Evolutionary conservation across 2,113 vertebrate species (phyloP).

Genomic region (Rhea americana): DNA sequence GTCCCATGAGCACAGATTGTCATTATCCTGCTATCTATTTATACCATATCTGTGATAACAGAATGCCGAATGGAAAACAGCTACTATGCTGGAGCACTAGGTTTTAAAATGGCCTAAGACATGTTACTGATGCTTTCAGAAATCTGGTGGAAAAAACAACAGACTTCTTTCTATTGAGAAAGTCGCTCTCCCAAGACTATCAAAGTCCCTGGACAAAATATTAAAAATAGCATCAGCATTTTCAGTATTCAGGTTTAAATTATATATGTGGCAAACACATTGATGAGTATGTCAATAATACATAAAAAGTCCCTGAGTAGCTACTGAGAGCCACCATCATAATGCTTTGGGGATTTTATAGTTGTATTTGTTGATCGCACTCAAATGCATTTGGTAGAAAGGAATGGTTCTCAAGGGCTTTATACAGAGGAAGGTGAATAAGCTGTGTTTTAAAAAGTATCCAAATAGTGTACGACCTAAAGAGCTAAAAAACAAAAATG

Average conservation of each 20-base stretch:
- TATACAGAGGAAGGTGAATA: neutral
- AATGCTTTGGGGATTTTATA: neutral
- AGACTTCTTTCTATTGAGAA: neutral
- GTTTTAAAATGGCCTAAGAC: neutral
- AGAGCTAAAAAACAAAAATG: neutral
- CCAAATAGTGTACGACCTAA: neutral
- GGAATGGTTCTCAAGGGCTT: neutral
- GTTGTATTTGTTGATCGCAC: neutral
- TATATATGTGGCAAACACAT: neutral
- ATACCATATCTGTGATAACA: neutral
- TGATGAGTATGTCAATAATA: neutral
- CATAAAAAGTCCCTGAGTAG: neutral
- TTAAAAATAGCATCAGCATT: neutral
- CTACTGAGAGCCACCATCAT: rapidly evolving
- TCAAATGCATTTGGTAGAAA: neutral
- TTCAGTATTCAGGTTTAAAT: neutral
- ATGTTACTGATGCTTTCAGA: neutral
- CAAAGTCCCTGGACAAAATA: neutral
- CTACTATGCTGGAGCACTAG: neutral
- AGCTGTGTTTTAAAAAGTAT: neutral
- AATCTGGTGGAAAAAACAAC: neutral
- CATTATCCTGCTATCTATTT: neutral
- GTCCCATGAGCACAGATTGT: neutral
- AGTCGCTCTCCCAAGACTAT: neutral
- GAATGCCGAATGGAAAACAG: neutral